Percentiles rank a stretch among this genome's conserved stretches.
phyloP scores from a whole-genome alignment of 2,797 vertebrate species.

The Peromyscus nudipes region DNA sequence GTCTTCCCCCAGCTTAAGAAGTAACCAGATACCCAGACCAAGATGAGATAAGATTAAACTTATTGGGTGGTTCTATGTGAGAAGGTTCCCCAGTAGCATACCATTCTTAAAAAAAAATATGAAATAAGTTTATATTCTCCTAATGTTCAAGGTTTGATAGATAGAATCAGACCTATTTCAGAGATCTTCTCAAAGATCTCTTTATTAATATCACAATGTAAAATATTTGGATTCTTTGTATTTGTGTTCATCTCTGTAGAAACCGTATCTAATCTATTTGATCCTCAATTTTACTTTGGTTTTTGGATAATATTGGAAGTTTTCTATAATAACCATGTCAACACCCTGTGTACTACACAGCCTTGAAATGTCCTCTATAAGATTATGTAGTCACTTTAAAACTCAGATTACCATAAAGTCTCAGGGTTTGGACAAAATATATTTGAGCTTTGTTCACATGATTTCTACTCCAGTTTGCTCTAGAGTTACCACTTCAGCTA shows the following conservation, averaged over 20 bases:
- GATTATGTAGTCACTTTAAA: background rate
- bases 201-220: background rate
- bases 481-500: background rate
- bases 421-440: background rate
- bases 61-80: background rate
- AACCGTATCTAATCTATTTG: background rate
- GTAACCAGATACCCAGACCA: background rate
- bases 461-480: background rate
- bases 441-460: background rate
- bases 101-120: background rate
- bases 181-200: background rate
- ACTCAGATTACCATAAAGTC: background rate
- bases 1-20: background rate
- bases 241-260: background rate
- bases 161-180: no score
- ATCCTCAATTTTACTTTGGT: background rate
- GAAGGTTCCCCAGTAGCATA: background rate
- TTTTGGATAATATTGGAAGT: background rate
- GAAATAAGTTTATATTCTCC: background rate
- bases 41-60: background rate
- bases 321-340: background rate
- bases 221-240: background rate
- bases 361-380: background rate
- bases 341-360: background rate
- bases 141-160: background rate